phyloP scores from a whole-genome alignment of 1,140 invertebrate species.

The Saxidomus purpurata region DNA sequence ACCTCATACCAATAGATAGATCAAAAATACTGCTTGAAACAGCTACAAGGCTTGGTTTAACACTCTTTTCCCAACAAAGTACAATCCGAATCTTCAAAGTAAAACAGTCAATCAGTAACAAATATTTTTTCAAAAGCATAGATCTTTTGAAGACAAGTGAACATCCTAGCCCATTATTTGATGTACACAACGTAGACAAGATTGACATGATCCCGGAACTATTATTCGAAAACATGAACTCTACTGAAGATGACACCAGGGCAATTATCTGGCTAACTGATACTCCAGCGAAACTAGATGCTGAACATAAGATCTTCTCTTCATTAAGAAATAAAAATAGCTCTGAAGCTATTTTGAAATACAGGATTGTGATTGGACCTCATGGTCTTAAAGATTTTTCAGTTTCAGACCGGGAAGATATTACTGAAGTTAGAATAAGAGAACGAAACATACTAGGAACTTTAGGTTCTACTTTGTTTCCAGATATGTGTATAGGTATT shows the following conservation, averaged over 20 bases:
- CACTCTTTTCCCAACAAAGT: not conserved
- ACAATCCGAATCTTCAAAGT: not conserved
- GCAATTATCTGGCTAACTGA: not conserved
- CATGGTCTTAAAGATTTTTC: not conserved
- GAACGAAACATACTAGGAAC: not conserved
- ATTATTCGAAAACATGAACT: not conserved
- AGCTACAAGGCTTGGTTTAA: not conserved
- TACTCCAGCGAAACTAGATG: not conserved
- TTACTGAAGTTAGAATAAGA: not conserved
- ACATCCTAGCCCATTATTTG: not conserved
- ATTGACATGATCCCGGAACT: not conserved
- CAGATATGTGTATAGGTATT: not conserved
- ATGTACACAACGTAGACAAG: not conserved
- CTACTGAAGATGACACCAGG: not conserved
- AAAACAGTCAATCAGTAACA: not conserved
- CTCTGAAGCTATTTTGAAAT: not conserved
- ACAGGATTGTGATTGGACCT: not conserved
- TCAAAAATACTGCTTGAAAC: not conserved
- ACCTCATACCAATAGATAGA: not conserved
- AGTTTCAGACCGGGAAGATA: not conserved
- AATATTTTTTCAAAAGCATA: not conserved
- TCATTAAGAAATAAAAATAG: not conserved
- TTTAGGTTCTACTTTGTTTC: not conserved
- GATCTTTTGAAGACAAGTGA: not conserved
- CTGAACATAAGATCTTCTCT: not conserved